phyloP scores from a whole-genome alignment of 2,797 vertebrate genomes.

The Microcaecilia unicolor region DNA sequence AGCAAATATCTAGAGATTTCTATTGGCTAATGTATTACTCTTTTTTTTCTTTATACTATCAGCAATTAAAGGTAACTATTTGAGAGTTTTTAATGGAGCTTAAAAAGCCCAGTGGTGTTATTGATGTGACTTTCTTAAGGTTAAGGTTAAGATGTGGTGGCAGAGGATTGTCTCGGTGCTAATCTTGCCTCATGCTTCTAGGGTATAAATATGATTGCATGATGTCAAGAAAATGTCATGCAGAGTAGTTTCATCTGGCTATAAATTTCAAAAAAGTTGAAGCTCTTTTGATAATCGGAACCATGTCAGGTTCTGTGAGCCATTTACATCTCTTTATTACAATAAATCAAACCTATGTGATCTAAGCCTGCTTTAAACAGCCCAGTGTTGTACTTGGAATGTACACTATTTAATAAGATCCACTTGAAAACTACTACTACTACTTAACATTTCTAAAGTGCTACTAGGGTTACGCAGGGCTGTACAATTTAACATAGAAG shows the following conservation, averaged over 20 bases:
- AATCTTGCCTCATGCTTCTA: not conserved
- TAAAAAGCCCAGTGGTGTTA: slow-evolving; percentile 10
- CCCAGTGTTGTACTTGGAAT: too few relatives aligned
- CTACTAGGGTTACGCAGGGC: too few relatives aligned
- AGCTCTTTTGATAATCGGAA: not conserved
- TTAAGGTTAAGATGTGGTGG: slow-evolving; percentile 27
- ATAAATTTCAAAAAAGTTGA: not conserved
- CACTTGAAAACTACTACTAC: too few relatives aligned
- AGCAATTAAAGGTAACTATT: slow-evolving; percentile 33
- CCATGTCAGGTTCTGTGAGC: too few relatives aligned
- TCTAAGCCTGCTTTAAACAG: too few relatives aligned
- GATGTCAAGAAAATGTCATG: not conserved
- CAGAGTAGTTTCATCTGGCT: slow-evolving; percentile 4
- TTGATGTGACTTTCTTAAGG: slow-evolving; percentile 10
- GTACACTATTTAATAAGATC: too few relatives aligned
- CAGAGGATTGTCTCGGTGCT: slow-evolving; percentile 20
- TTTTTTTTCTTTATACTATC: too few relatives aligned
- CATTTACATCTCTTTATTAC: not conserved
- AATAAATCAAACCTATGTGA: too few relatives aligned
- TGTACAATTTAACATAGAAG: too few relatives aligned
- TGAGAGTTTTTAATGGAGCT: slow-evolving; percentile 15
- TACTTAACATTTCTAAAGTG: too few relatives aligned
- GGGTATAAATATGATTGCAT: slow-evolving; percentile 15
- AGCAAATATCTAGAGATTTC: too few relatives aligned
- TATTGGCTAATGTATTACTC: too few relatives aligned